A percentile compares a stretch with the other conserved stretches of the same genome.
phyloP scores from a whole-genome alignment of 2,888 invertebrate genomes.

The Adelognathus sp. region DNA sequence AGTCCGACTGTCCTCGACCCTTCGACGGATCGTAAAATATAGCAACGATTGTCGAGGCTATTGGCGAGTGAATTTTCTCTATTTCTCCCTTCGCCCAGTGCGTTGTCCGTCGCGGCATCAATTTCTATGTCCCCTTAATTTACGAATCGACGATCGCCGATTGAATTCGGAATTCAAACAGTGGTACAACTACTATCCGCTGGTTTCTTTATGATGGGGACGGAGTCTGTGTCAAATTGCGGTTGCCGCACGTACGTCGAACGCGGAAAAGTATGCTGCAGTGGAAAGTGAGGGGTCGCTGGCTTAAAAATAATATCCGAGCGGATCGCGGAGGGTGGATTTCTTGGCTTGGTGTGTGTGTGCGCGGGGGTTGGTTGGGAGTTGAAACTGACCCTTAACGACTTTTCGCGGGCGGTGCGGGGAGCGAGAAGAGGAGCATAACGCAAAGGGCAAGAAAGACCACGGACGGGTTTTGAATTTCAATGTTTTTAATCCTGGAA shows the following conservation, averaged over 20 bases:
- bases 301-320: slow-evolving; percentile 59
- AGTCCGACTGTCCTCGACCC: slow-evolving; percentile 35
- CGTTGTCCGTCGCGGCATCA: slow-evolving; percentile 58
- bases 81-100: background rate
- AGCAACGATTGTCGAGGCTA: slow-evolving; percentile 38
- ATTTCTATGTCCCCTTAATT: slow-evolving; percentile 73
- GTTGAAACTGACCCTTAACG: slow-evolving; percentile 81
- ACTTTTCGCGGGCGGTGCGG: slow-evolving; percentile 74
- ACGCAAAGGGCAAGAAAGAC: slow-evolving; percentile 36
- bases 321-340: slow-evolving; percentile 62
- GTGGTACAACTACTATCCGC: slow-evolving; percentile 8
- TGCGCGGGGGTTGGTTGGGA: slow-evolving; percentile 56
- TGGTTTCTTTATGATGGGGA: slow-evolving; percentile 44
- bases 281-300: slow-evolving; percentile 53
- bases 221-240: slow-evolving; percentile 78
- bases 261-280: slow-evolving; percentile 44
- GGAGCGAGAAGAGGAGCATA: slow-evolving; percentile 16
- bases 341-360: too few species aligned
- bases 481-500: slow-evolving; percentile 81
- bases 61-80: slow-evolving; percentile 14
- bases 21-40: slow-evolving; percentile 59
- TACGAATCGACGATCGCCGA: slow-evolving; percentile 68
- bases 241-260: slow-evolving; percentile 60
- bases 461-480: slow-evolving; percentile 80
- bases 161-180: slow-evolving; percentile 79